Base-by-base conservation (phyloP, 1,140 invertebrate species). In the Panagrolaimus sp. region DNA sequence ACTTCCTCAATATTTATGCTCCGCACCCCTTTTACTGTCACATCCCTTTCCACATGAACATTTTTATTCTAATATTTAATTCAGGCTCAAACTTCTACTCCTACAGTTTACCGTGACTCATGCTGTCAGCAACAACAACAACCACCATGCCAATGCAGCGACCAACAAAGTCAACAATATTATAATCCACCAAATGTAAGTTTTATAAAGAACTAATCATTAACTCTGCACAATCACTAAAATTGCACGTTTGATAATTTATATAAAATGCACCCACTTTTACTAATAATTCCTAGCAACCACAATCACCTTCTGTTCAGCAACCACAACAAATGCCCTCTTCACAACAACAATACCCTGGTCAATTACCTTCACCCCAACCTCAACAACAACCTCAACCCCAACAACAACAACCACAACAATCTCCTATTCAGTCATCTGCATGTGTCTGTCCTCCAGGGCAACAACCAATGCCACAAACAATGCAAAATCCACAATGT, bases 71-170 rank as follows among this genome's bases (percentile, higher is more conserved):
- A 42, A 43, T 23, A 65, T 9, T 9, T 20, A 23, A 20, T 70
- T 70, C 16, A 72, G 46, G n/a, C 44, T 73, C 67, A 75, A 47
- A 65, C 64, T 20, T 67, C 63, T 38, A 71, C 68, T 38, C 45
- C 78, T 38, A 68, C 65, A 57, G 72, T 78, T 44, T 75, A 63
- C 42, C 66, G 66, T 38, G 72, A 78, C 73, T 64, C 67, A 42
- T 76, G 70, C 20, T 78, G 76, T 64, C 51, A 70, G 46, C 66
- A 68, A 25, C 68, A 75, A 51, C 68, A 76, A 53, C 71, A 72
- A 51, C 70, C 71, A 43, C 69, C 70, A 25, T 77, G 75, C 67
- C 67, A 71, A 8, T 77, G 75, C 66, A 68, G 53, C 66, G 67
- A 68, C 44, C 47, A 51, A 27, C 66, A 68, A 46, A 68, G 64